Evolutionary conservation across 2,888 invertebrate genomes (phyloP), one percentile per base, ranked within the genome.

Genomic region (Rhagonycha lutea): DNA sequence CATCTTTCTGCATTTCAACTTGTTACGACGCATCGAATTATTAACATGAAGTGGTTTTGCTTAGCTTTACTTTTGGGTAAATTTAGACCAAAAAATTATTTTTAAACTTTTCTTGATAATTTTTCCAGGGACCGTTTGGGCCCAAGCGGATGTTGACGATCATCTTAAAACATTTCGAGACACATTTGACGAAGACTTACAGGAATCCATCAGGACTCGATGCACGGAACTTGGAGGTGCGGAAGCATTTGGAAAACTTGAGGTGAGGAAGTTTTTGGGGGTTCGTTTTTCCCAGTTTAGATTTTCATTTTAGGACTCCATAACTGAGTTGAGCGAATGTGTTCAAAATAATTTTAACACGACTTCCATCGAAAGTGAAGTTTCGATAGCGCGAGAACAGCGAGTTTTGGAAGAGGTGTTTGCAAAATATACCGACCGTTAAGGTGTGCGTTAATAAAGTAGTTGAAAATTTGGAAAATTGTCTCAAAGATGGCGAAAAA

Each of bases 371-470:
- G 88, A 92, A 78, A 83, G 88, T 3, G 94, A 95, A 84, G 92
- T 95, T 63, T 92, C 94, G 69, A 87, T 88, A 3, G 93, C 94
- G 0, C 92, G 92, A 83, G 93, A 94, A 0, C 90, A 89, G 5
- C 84, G 89, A 82, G 80, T 89, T 83, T 70, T 85, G 87, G 80
- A 90, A 87, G 86, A 89, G 86, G 86, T 81, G 60, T 86, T 86
- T 79, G 85, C 77, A 72, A 91, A 91, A 85, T 95, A 89, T 91
- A n/a, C 90, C 92, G 0, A 86, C 88, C 61, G 84, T 94, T 68
- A 90, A 91, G 83, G 83, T 85, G 0, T 95, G 95, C 82, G 88
- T 94, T 70, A 89, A 89, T 73, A 89, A 88, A 8, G 89, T 93
- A 70, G 89, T 91, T 0, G 83, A 86, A 0, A 89, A 90, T 3